Base-by-base conservation (phyloP, 2,113 vertebrate species). In the Recurvirostra avosetta region DNA sequence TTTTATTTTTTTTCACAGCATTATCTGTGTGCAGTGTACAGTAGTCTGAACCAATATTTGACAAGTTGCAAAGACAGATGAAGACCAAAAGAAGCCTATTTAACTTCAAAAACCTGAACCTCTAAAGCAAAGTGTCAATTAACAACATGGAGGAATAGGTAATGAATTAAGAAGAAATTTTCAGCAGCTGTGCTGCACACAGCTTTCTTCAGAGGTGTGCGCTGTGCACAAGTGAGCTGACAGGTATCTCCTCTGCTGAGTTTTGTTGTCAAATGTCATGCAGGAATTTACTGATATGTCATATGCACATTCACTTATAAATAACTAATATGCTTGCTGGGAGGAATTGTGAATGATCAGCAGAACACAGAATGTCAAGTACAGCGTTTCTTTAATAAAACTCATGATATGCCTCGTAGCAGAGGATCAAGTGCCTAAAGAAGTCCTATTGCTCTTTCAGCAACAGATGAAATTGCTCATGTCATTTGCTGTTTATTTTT, bases 171-270 rank as follows among this genome's bases (percentile, higher is more conserved):
- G 45, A 16, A 27, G 61, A 30, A 40, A 2, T 55, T 15, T 66
- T 59, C 79, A 55, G 76, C 17, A 45, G 25, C 55, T 63, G 34
- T 40, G 5, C 5, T 38, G 38, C 34, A 43, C 36, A 0, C 10
- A 4, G 47, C 12, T 50, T 15, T 68, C 53, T 47, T 81, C 45
- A 6, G 72, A 76, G 74, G 34, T 12, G 11, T 25, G 21, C 11
- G 8, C 43, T 0, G 1, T 11, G 50, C 41, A 4, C 12, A 1
- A n/a, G 50, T 14, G 50, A 19, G 26, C 72, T 80, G 67, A 1
- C 43, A 36, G 43, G 11, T 4, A 6, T 17, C 45, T 75, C 41
- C 66, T 82, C 41, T 67, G 45, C 59, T 77, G 75, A 34, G n/a
- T 22, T 59, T 4, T 59, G 43, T 6, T 90, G 82, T 63, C 68